phyloP scores from a whole-genome alignment of 2,888 invertebrate species.

The Pollenia angustigena region DNA sequence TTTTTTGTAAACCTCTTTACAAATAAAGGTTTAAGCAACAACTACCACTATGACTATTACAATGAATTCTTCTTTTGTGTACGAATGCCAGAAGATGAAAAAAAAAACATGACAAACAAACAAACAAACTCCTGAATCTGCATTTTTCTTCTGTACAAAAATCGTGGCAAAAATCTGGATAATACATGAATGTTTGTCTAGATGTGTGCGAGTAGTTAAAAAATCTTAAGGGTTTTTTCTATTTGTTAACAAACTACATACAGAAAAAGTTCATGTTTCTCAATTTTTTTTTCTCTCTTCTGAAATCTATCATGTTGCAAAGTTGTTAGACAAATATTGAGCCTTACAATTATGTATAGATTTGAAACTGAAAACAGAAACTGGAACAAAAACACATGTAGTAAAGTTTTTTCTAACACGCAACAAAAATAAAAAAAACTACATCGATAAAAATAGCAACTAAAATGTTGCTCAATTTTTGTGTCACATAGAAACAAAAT shows the following conservation, averaged over 20 bases:
- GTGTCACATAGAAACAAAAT: not conserved
- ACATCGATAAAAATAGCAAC: not conserved
- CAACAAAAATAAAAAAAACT: not conserved
- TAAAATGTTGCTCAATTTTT: not conserved
- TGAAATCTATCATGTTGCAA: slow-evolving; percentile 8
- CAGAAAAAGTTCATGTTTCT: not conserved
- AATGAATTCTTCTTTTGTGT: slow-evolving; percentile 42
- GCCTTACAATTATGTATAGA: slow-evolving; percentile 17
- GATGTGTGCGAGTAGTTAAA: not conserved
- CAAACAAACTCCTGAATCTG: slow-evolving; percentile 50
- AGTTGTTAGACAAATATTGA: slow-evolving; percentile 29
- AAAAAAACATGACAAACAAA: slow-evolving; percentile 12
- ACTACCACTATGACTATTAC: slow-evolving; percentile 28
- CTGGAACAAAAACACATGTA: not conserved
- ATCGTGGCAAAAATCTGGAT: slow-evolving; percentile 39
- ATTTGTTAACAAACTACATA: slow-evolving; percentile 8
- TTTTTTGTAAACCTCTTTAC: slow-evolving; percentile 56
- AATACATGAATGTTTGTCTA: slow-evolving; percentile 21
- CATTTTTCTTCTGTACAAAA: slow-evolving; percentile 47
- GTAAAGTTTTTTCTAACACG: not conserved
- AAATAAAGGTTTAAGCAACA: slow-evolving; percentile 65
- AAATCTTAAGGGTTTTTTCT: not conserved
- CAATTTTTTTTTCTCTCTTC: not conserved
- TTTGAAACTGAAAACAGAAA: not conserved
- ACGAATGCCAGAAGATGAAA: slow-evolving; percentile 14